Base-by-base conservation (phyloP, 2,888 invertebrate species). In the Tillus elongatus region DNA sequence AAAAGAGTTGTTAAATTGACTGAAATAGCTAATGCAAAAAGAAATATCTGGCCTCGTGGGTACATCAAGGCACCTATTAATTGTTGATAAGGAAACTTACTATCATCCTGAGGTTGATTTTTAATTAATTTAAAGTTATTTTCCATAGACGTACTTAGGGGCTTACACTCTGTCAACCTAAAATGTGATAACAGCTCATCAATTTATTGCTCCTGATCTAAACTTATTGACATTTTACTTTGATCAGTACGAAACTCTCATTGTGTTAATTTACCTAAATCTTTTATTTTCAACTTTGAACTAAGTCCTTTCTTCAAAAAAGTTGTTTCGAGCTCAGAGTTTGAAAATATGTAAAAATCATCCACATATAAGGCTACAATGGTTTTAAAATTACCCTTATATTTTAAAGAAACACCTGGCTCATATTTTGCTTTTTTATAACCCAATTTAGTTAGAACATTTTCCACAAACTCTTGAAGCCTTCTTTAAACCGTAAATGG, bases 401-500 rank as follows among this genome's bases (percentile, higher is more conserved):
- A n/a, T n/a, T n/a, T n/a, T n/a, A n/a, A 37, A 33, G 44, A 46
- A 26, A 46, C 26, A 37, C 43, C n/a, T n/a, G n/a, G n/a, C n/a
- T n/a, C n/a, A n/a, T n/a, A n/a, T n/a, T n/a, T n/a, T n/a, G n/a
- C n/a, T 26, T 28, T 37, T 33, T 37, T 33, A 32, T 13, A 44
- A 36, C 10, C 30, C 11, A n/a, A 36, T 38, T 29, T 42, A 15
- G n/a, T 15, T 27, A 12, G 36, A 39, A 32, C 42, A 38, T 30
- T 40, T 19, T 45, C 29, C 16, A 46, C 39, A 39, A n/a, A 28
- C 14, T 36, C 36, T 39, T 15, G 44, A 42, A 13, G 44, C 37
- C 40, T 44, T 42, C n/a, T 32, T n/a, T n/a, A n/a, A n/a, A n/a
- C n/a, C n/a, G 29, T 50, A 45, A 11, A 49, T 31, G 10, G 45